Conservation (phyloP, 2,888 invertebrate genomes). For the Pollenia amentaria region DNA sequence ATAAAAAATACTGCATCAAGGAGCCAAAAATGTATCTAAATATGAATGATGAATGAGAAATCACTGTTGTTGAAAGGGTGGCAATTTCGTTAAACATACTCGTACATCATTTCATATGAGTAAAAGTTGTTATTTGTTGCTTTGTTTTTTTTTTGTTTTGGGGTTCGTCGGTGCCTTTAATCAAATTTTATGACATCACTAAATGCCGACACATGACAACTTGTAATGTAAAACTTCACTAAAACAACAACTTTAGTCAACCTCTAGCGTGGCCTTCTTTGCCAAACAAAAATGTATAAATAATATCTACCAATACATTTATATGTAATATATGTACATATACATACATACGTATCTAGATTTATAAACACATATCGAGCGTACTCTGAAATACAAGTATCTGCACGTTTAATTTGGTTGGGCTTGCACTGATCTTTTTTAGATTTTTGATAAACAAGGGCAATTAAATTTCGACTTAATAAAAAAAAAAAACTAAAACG, state of each 20-base stretch:
- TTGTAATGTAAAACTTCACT: slow-evolving; percentile 52
- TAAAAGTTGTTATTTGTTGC: slow-evolving; percentile 24
- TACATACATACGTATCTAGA: no score
- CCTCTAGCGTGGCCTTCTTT: slow-evolving; percentile 74
- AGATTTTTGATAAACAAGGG: slow-evolving; percentile 58
- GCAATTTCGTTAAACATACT: slow-evolving; percentile 46
- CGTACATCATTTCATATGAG: slow-evolving; percentile 46
- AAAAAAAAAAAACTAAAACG: slow-evolving; percentile 46
- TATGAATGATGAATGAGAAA: slow-evolving; percentile 38
- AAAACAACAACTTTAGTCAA: background rate
- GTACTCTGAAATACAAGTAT: background rate
- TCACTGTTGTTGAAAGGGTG: slow-evolving; percentile 46
- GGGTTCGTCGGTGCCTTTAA: slow-evolving; percentile 80
- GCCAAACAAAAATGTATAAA: slow-evolving; percentile 72
- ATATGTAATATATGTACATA: background rate
- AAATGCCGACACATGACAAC: slow-evolving; percentile 80
- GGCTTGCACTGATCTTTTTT: slow-evolving; percentile 52
- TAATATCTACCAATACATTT: slow-evolving; percentile 71
- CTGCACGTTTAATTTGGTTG: slow-evolving; percentile 27
- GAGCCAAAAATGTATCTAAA: slow-evolving; percentile 24
- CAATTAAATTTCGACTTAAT: slow-evolving; percentile 53
- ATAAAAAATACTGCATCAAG: slow-evolving; percentile 6
- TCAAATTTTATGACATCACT: slow-evolving; percentile 82
- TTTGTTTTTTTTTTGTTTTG: slow-evolving; percentile 25
- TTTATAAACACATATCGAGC: background rate